phyloP scores from a whole-genome alignment of 2,113 vertebrate species.

The Mionectes macconnelli region DNA sequence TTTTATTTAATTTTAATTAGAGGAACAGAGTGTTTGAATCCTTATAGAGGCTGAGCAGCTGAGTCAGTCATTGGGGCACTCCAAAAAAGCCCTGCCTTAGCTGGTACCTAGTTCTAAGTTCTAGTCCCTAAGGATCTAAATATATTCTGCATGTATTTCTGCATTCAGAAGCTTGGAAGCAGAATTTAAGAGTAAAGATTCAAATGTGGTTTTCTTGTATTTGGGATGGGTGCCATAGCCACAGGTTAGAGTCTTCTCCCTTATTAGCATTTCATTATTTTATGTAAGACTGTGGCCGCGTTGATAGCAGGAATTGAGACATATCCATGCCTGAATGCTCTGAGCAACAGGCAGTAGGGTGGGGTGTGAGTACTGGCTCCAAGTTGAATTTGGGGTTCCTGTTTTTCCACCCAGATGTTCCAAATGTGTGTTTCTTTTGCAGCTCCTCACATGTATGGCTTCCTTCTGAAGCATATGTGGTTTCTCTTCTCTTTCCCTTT shows the following conservation, averaged over 20 bases:
- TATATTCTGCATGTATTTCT: background rate
- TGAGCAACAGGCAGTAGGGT: background rate
- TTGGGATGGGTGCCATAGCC: background rate
- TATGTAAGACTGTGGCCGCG: background rate
- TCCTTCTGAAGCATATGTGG: background rate
- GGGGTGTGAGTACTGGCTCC: rapidly evolving
- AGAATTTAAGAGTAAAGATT: background rate
- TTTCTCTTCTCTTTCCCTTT: conserved; percentile 15
- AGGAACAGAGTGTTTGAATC: background rate
- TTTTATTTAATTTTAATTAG: background rate
- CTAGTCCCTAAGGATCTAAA: background rate
- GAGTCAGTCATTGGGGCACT: background rate
- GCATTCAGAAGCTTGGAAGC: background rate
- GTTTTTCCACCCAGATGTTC: background rate
- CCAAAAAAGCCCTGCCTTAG: background rate
- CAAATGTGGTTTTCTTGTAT: background rate
- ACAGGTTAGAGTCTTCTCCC: background rate
- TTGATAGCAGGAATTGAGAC: background rate
- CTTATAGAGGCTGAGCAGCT: background rate
- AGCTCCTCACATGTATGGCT: background rate
- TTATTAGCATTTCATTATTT: background rate
- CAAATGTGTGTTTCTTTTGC: background rate
- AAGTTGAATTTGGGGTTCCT: background rate
- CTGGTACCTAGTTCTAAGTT: background rate
- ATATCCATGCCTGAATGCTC: background rate